Base-by-base conservation (phyloP, 2,888 invertebrate genomes). In the Epirrita christyi region DNA sequence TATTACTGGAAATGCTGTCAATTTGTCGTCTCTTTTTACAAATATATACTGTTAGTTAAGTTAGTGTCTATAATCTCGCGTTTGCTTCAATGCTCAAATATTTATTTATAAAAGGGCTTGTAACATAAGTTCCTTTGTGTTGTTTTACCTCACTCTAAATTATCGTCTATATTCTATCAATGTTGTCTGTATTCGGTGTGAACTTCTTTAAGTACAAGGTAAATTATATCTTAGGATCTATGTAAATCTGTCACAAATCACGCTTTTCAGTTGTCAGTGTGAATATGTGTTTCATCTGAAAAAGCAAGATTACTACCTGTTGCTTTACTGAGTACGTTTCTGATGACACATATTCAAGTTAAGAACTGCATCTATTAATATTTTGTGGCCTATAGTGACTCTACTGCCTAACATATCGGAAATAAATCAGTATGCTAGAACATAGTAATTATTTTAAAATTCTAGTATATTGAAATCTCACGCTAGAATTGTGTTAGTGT, bases 331-430 rank as follows among this genome's bases (percentile, higher is more conserved):
- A 21, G 4, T 4, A 21, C 4, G 32, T 9, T 44, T 40, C 41
- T 27, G 41, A 13, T 9, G 15, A 40, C 11, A 41, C 42, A 64
- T 68, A 67, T 75, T 70, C 61, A 71, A 69, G 65, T 56, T 62
- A 59, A 59, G 62, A 64, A 42, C 56, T 46, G 64, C 61, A 52
- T 70, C 62, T 72, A 78, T 63, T 64, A 73, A 73, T 68, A 75
- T 82, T 80, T 67, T 59, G 81, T 81, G 86, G 87, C 87, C 86
- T 89, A n/a, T n/a, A 88, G 81, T 73, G 67, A 80, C 75, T 76
- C 70, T 78, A 83, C 80, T 83, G 88, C 87, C 88, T 88, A 76
- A 90, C 90, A 90, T 90, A 90, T 90, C 90, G 86, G 70, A 82
- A 78, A 75, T 70, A 78, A 82, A 86, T 83, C 81, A 84, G 66